Evolutionary conservation across 1,140 invertebrate species (phyloP).

Genomic region (Hetaerina americana): DNA sequence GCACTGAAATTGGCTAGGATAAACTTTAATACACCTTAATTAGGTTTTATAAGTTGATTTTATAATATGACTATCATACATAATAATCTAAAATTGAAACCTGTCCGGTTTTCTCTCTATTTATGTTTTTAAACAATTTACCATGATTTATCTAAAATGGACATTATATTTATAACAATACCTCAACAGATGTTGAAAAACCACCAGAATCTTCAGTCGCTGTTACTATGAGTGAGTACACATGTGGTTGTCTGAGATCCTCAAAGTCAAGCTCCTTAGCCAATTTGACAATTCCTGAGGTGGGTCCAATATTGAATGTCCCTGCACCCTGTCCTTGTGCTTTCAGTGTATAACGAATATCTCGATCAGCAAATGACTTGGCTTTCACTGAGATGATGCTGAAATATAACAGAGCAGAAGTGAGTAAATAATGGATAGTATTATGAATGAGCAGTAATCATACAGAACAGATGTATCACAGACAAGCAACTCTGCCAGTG

Average conservation of each 20-base stretch:
- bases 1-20: too few species aligned
- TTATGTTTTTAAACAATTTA: too few species aligned
- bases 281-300: slow-evolving; percentile 83
- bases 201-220: slow-evolving; percentile 92
- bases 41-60: too few species aligned
- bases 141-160: too few species aligned
- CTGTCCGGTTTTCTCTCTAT: too few species aligned
- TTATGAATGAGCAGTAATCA: too few species aligned
- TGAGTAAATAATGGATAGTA: too few species aligned
- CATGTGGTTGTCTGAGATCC: slow-evolving; percentile 81
- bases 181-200: slow-evolving; percentile 88
- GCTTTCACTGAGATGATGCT: slow-evolving; percentile 93
- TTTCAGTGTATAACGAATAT: slow-evolving; percentile 86
- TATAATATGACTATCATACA: too few species aligned
- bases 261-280: slow-evolving; percentile 93
- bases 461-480: too few species aligned
- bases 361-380: slow-evolving; percentile 88
- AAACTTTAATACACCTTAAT: too few species aligned
- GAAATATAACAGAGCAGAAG: slow-evolving; percentile 27
- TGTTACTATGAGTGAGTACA: slow-evolving; percentile 81
- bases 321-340: slow-evolving; percentile 87
- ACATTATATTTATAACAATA: slow-evolving; percentile 35
- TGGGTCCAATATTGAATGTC: slow-evolving; percentile 88
- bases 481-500: too few species aligned
- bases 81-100: too few species aligned